Conservation (phyloP, 2,113 vertebrate species). For the Oophaga pumilio region DNA sequence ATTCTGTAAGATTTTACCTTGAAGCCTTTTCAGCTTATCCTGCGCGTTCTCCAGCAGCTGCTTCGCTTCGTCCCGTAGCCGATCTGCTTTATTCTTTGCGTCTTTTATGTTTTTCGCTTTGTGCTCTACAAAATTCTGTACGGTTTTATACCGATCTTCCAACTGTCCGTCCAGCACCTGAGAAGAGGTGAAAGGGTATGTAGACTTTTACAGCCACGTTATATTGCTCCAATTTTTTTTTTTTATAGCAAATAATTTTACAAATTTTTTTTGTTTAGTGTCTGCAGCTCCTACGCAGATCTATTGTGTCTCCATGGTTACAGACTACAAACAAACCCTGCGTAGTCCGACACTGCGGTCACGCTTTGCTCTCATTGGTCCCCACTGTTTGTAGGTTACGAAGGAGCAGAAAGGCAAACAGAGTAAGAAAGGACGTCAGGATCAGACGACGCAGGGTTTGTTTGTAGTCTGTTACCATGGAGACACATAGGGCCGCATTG, state of each 20-base stretch:
- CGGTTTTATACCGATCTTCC: conserved; percentile 84
- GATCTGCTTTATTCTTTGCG: conserved; percentile 84
- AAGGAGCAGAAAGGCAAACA: no score
- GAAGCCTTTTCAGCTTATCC: conserved; percentile 83
- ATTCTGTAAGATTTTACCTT: conserved; percentile 72
- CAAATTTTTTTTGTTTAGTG: not conserved
- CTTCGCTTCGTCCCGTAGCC: conserved; percentile 84
- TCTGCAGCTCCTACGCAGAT: not conserved
- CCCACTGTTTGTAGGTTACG: no score
- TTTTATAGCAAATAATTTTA: no score
- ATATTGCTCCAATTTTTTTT: no score
- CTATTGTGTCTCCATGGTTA: not conserved
- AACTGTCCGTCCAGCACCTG: conserved; percentile 87
- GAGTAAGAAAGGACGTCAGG: no score
- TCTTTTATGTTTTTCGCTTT: conserved; percentile 81
- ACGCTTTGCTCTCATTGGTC: no score
- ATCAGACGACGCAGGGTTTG: no score
- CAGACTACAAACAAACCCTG: no score
- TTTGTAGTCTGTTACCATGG: no score
- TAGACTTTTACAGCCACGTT: no score
- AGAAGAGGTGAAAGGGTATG: not conserved
- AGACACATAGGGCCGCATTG: no score
- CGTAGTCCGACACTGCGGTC: no score
- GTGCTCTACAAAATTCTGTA: conserved; percentile 82
- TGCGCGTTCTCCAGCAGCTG: conserved; percentile 83